phyloP scores from a whole-genome alignment of 2,113 vertebrate species.

The Atherinomorus stipes region DNA sequence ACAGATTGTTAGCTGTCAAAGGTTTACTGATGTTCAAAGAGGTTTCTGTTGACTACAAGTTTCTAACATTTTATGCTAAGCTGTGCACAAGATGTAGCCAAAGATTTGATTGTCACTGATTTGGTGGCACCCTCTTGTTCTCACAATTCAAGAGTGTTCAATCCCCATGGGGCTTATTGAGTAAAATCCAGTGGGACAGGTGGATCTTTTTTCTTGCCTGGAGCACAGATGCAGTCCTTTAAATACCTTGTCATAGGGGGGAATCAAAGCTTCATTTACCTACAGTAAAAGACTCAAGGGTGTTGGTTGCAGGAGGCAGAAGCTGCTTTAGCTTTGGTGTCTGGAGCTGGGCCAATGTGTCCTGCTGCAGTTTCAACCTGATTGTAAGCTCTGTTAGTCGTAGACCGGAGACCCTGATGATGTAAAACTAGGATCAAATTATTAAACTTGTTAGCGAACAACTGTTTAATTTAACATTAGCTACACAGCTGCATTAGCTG shows the following conservation, averaged over 20 bases:
- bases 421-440: neutral
- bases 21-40: neutral
- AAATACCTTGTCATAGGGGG: slow-evolving; percentile 19
- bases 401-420: neutral
- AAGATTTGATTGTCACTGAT: slow-evolving; percentile 17
- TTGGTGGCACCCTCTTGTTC: neutral
- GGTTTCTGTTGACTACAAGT: neutral
- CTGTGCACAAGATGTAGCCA: neutral
- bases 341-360: neutral
- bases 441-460: neutral
- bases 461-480: neutral
- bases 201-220: slow-evolving; percentile 30
- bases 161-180: slow-evolving; percentile 8
- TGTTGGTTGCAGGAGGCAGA: slow-evolving; percentile 24
- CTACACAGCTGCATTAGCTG: neutral
- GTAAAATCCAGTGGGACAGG: slow-evolving; percentile 33
- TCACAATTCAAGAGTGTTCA: slow-evolving; percentile 11
- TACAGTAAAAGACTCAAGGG: slow-evolving; percentile 18
- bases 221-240: slow-evolving; percentile 28
- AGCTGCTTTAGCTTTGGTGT: neutral
- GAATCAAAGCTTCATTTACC: slow-evolving; percentile 39
- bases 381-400: neutral
- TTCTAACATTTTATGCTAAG: slow-evolving; percentile 5
- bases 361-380: neutral
- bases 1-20: neutral